Evolutionary conservation across 2,888 invertebrate genomes (phyloP).

Genomic region (Sminthurides aquaticus): DNA sequence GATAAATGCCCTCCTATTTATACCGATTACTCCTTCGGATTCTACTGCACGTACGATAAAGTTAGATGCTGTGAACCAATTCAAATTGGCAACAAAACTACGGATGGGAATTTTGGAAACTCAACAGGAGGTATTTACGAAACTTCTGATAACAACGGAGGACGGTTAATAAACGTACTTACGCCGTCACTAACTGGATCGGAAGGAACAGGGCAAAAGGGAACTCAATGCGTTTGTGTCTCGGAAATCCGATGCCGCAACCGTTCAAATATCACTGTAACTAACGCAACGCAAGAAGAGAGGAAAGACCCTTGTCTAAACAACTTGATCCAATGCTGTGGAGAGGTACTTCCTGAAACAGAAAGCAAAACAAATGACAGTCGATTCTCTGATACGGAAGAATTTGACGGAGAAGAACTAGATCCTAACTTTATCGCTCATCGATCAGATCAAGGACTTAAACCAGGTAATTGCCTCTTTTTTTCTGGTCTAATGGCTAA

Average conservation of each 20-base stretch:
- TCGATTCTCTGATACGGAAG: background rate
- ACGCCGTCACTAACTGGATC: background rate
- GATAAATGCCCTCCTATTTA: conserved; percentile 33
- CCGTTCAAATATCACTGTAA: background rate
- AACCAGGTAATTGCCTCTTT: conserved; percentile 9
- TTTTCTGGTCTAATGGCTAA: no score
- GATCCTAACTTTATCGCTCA: conserved; percentile 2
- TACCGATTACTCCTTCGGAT: conserved; percentile 39
- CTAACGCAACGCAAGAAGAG: background rate
- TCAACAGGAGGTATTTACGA: background rate
- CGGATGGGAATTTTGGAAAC: background rate
- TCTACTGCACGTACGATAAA: conserved; percentile 35
- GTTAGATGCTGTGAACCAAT: conserved; percentile 38
- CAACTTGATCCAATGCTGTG: conserved; percentile 36
- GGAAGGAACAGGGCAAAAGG: background rate
- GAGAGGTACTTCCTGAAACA: conserved; percentile 13
- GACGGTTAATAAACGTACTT: background rate
- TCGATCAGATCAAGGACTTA: background rate
- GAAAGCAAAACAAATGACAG: background rate
- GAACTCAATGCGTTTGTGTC: background rate
- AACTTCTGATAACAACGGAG: background rate
- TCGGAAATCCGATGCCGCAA: background rate
- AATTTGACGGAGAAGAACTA: background rate
- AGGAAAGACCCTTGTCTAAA: conserved; percentile 30
- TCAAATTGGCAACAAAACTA: conserved; percentile 1